Evolutionary conservation across 2,888 invertebrate species (phyloP).

Genomic region (Patella pellucida): DNA sequence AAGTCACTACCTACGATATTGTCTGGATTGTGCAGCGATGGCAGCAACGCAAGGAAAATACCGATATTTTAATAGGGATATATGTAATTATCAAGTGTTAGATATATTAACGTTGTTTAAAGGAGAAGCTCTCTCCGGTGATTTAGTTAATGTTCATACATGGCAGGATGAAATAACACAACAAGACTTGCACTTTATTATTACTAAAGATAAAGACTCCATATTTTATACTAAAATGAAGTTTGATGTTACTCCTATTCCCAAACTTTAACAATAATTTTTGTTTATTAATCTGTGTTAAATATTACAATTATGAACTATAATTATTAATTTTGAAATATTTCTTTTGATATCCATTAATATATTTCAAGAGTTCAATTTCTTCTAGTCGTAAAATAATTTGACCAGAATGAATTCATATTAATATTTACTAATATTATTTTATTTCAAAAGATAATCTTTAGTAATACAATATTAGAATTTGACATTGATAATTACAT

Average conservation of each 20-base stretch:
- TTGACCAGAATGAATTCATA: too few relatives aligned
- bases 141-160: background rate
- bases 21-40: conserved; percentile 1
- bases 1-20: background rate
- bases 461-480: too few relatives aligned
- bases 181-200: background rate
- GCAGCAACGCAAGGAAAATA: background rate
- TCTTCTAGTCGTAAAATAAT: too few relatives aligned
- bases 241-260: background rate
- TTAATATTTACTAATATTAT: too few relatives aligned
- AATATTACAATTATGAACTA: too few relatives aligned
- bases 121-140: background rate
- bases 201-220: background rate
- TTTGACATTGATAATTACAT: too few relatives aligned
- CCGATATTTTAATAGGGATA: background rate
- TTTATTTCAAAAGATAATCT: too few relatives aligned
- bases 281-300: too few relatives aligned
- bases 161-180: background rate
- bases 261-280: background rate
- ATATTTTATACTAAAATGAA: background rate
- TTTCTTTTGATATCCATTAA: too few relatives aligned
- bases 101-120: background rate
- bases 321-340: too few relatives aligned
- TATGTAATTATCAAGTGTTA: background rate
- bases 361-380: too few relatives aligned